These are phyloP conservation scores for Troides helena DNA, from an alignment of 2,888 invertebrate species.

Conservation along the genomic window DNA sequence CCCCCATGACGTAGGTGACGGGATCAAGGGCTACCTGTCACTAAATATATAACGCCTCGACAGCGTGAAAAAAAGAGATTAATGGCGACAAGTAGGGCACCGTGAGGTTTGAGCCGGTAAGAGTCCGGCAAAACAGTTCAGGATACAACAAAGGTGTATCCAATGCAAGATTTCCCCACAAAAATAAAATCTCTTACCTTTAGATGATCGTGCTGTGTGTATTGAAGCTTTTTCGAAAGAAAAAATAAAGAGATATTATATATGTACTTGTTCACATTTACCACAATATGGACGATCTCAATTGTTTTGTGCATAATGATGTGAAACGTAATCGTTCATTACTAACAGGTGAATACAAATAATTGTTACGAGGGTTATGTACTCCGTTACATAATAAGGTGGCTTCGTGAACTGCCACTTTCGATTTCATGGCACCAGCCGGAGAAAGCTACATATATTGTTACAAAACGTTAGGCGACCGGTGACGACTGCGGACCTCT, in stretches of 20 bases:
- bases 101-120: too few species aligned
- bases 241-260: not conserved
- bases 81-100: too few species aligned
- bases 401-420: constrained; percentile 33
- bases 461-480: not conserved
- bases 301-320: not conserved
- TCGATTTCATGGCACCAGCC: constrained; percentile 38
- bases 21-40: too few species aligned
- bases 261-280: not conserved
- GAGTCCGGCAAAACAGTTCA: too few species aligned
- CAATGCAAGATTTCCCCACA: too few species aligned
- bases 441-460: constrained; percentile 35
- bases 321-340: not conserved
- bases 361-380: not conserved
- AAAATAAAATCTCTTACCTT: too few species aligned
- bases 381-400: constrained; percentile 5
- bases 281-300: not conserved
- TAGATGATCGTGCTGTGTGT: too few species aligned
- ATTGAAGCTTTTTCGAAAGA: not conserved
- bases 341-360: not conserved
- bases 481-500: not conserved
- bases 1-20: too few species aligned
- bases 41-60: too few species aligned
- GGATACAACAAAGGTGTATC: too few species aligned
- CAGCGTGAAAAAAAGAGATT: too few species aligned